Percentiles rank a stretch among this genome's conserved stretches.
phyloP scores from a whole-genome alignment of 2,113 vertebrate species.

The Petrocephalus microphthalmus region DNA sequence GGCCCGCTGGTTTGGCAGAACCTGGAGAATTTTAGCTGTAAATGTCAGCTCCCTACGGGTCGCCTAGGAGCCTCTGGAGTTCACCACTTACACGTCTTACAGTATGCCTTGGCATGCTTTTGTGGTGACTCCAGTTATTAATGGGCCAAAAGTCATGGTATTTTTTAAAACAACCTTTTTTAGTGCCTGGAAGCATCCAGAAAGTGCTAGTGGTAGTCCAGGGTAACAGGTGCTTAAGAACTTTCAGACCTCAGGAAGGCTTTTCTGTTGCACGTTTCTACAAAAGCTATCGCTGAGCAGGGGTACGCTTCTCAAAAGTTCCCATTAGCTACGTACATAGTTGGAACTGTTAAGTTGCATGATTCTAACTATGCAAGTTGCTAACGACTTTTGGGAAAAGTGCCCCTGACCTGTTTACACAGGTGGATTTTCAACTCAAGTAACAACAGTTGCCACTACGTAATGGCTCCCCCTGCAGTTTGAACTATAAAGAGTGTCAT shows the following conservation, averaged over 20 bases:
- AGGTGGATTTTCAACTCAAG: neutral
- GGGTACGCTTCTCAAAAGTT: neutral
- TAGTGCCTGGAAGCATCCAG: neutral
- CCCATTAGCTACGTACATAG: neutral
- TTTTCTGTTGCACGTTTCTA: neutral
- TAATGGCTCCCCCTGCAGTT: neutral
- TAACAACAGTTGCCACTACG: neutral
- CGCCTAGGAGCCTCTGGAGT: neutral
- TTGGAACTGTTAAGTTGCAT: neutral
- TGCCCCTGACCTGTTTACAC: neutral
- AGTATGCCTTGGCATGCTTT: neutral
- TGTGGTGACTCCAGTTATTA: neutral
- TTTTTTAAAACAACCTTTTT: neutral
- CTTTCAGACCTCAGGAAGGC: neutral
- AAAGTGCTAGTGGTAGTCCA: neutral
- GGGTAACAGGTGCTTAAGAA: neutral
- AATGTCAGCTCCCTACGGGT: neutral
- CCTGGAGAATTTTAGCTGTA: neutral
- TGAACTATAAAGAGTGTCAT: neutral
- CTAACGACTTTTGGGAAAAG: neutral
- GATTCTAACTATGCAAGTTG: neutral
- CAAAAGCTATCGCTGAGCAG: neutral
- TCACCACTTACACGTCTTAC: neutral
- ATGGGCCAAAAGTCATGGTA: neutral
- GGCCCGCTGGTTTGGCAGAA: neutral